Evolutionary conservation across 2,797 vertebrate species (phyloP).

Genomic region (Poecilia wingei): DNA sequence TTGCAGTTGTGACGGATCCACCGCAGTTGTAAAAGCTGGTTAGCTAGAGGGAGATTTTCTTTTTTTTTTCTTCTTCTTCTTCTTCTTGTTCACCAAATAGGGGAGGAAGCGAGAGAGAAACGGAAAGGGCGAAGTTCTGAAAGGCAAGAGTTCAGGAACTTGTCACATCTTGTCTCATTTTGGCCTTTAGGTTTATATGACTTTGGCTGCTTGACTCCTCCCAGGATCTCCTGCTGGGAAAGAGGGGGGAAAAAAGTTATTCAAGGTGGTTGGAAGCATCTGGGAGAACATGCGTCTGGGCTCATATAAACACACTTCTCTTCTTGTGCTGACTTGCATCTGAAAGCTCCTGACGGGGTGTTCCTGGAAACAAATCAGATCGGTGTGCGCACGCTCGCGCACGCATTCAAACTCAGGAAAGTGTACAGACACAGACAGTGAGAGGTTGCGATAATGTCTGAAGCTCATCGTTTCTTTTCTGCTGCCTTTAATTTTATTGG

Average conservation of each 20-base stretch:
- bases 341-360: slow-evolving; percentile 74
- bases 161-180: slow-evolving; percentile 83
- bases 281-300: slow-evolving; percentile 71
- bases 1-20: slow-evolving; percentile 82
- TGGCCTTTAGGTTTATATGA: slow-evolving; percentile 79
- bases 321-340: slow-evolving; percentile 86
- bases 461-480: slow-evolving; percentile 61
- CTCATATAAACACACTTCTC: slow-evolving; percentile 76
- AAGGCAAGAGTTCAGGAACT: slow-evolving; percentile 77
- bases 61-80: slow-evolving; percentile 28
- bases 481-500: slow-evolving; percentile 32
- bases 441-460: slow-evolving; percentile 42
- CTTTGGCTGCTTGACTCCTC: slow-evolving; percentile 70
- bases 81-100: slow-evolving; percentile 34
- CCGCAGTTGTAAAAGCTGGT: slow-evolving; percentile 71
- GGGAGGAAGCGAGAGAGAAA: slow-evolving; percentile 56
- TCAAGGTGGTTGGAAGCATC: slow-evolving; percentile 78
- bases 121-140: slow-evolving; percentile 60
- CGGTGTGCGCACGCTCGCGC: neutral
- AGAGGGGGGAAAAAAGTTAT: slow-evolving; percentile 63
- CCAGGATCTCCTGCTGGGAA: slow-evolving; percentile 80
- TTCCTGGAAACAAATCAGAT: slow-evolving; percentile 79
- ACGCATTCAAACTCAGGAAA: slow-evolving; percentile 31
- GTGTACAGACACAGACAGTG: slow-evolving; percentile 28
- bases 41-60: slow-evolving; percentile 66